Evolutionary conservation across 2,888 invertebrate species (phyloP).

Genomic region (Patella pellucida): DNA sequence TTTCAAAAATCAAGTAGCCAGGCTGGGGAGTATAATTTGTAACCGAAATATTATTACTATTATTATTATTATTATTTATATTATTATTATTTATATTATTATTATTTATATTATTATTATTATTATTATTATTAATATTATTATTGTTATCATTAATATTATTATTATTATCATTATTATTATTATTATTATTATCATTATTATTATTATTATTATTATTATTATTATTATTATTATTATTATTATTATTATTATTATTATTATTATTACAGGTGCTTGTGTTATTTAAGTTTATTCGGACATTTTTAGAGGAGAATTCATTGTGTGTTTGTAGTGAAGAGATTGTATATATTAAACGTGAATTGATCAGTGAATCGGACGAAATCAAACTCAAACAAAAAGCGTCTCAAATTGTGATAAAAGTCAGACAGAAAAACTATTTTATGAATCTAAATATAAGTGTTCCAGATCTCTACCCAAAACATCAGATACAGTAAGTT

Average conservation of each 20-base stretch:
- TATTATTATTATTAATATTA: no score
- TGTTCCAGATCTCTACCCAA: conserved; percentile 80
- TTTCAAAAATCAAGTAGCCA: no score
- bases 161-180: no score
- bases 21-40: no score
- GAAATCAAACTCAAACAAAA: conserved; percentile 80
- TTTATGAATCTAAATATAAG: conserved; percentile 76
- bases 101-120: no score
- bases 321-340: conserved; percentile 82
- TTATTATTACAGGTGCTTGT: conserved; percentile 73
- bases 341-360: conserved; percentile 76
- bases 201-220: no score
- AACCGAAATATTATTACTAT: no score
- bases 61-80: no score
- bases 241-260: neutral
- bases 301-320: conserved; percentile 80
- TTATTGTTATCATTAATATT: no score
- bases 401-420: conserved; percentile 76
- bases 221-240: no score
- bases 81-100: no score
- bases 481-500: conserved; percentile 73
- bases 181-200: no score
- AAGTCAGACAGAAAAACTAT: conserved; percentile 76
- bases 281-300: conserved; percentile 77
- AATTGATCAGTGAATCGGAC: conserved; percentile 72